Conservation (phyloP, 2,113 vertebrate genomes). For the Fregetta grallaria region DNA sequence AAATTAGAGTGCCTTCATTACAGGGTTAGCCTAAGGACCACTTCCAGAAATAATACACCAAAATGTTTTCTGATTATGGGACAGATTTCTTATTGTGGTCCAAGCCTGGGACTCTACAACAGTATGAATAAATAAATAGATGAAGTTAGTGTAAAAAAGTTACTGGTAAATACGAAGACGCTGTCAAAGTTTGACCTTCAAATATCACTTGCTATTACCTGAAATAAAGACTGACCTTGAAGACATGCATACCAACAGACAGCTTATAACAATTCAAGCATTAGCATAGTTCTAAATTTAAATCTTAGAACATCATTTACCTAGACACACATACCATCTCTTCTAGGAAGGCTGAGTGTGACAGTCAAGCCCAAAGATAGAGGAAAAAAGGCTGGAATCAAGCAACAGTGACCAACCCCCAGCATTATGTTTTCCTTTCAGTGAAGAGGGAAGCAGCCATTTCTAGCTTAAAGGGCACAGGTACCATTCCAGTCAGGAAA, state of each 20-base stretch:
- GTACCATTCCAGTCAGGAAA: background rate
- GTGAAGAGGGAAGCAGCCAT: background rate
- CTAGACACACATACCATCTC: background rate
- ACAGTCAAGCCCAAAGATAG: background rate
- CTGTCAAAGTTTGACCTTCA: background rate
- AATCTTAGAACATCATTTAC: background rate
- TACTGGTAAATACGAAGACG: background rate
- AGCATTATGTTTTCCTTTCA: background rate
- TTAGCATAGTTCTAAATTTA: background rate
- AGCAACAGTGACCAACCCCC: fast-evolving
- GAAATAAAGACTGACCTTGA: background rate
- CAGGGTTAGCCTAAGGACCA: background rate
- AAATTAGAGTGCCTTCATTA: background rate
- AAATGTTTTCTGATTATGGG: background rate
- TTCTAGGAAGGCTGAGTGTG: background rate
- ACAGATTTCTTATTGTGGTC: background rate
- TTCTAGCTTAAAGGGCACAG: background rate
- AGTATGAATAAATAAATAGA: background rate
- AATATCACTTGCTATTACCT: background rate
- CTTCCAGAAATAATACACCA: background rate
- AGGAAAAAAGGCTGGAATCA: background rate
- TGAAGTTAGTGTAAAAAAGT: background rate
- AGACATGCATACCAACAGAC: background rate
- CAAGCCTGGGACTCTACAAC: background rate
- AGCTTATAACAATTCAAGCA: background rate